Evolutionary conservation across 2,888 invertebrate genomes (phyloP).

Genomic region (Anarsia innoxiella): DNA sequence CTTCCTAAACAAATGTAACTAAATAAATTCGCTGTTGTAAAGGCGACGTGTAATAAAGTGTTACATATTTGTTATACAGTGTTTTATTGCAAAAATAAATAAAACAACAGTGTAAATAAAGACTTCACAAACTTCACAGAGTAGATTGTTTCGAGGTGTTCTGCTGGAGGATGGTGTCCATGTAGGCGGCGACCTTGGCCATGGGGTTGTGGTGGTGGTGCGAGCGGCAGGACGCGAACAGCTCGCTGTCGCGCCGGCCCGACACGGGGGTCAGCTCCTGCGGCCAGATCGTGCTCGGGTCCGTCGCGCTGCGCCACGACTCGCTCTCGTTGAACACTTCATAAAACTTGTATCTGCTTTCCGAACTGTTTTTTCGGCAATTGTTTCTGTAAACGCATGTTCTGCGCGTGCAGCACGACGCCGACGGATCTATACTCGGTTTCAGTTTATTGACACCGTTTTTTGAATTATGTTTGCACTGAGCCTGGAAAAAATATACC

Average conservation of each 20-base stretch:
- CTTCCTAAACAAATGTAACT: constrained; percentile 41
- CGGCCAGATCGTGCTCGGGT: constrained; percentile 27
- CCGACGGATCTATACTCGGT: no score
- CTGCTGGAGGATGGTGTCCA: constrained; percentile 45
- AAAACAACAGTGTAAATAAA: not conserved
- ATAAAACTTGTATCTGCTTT: no score
- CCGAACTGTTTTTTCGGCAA: no score
- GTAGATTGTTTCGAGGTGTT: no score
- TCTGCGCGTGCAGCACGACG: no score
- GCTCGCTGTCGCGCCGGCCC: not conserved
- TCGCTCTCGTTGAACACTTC: no score
- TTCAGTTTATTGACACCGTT: no score
- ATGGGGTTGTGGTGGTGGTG: constrained; percentile 38
- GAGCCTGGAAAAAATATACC: no score
- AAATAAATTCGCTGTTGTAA: constrained; percentile 51
- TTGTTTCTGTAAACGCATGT: no score
- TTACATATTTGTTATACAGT: constrained; percentile 51
- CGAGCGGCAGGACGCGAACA: constrained; percentile 28
- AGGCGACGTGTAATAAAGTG: constrained; percentile 60
- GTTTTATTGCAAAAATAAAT: constrained; percentile 1
- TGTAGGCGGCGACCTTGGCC: constrained; percentile 43
- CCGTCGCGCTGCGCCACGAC: constrained; percentile 24
- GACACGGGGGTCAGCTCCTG: constrained; percentile 14
- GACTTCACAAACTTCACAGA: constrained; percentile 18
- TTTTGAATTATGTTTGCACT: no score